Evolutionary conservation across 2,888 invertebrate species (phyloP).

Genomic region (Eristalinus aeneus): DNA sequence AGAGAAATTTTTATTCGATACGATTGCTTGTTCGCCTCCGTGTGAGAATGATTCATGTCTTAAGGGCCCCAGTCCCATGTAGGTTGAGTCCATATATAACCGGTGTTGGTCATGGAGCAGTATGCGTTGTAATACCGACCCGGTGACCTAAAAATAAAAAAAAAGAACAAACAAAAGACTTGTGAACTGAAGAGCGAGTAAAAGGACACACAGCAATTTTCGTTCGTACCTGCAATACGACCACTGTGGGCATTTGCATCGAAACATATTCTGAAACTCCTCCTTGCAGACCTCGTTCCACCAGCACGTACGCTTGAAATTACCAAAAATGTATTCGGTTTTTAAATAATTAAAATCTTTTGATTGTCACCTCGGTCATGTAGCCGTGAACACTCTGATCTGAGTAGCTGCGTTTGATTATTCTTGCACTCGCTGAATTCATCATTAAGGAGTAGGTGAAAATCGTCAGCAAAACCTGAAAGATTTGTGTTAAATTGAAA

Average conservation of each 20-base stretch:
- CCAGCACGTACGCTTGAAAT: slow-evolving; percentile 91
- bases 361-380: slow-evolving; percentile 87
- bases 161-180: slow-evolving; percentile 11
- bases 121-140: slow-evolving; percentile 95
- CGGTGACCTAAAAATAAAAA: slow-evolving; percentile 82
- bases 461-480: slow-evolving; percentile 71
- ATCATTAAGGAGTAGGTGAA: slow-evolving; percentile 71
- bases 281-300: slow-evolving; percentile 97
- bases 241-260: slow-evolving; percentile 94
- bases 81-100: slow-evolving; percentile 95
- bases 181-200: background rate
- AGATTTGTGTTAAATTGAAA: background rate
- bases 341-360: slow-evolving; percentile 3
- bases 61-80: slow-evolving; percentile 79
- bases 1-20: slow-evolving; percentile 31
- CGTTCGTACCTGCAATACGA: slow-evolving; percentile 87
- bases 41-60: background rate
- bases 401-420: slow-evolving; percentile 87
- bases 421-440: slow-evolving; percentile 74
- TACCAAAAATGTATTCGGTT: slow-evolving; percentile 68
- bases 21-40: slow-evolving; percentile 21
- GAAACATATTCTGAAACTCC: slow-evolving; percentile 92
- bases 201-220: background rate
- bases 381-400: slow-evolving; percentile 91
- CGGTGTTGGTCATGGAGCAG: slow-evolving; percentile 94